phyloP scores from a whole-genome alignment of 2,113 vertebrate species.

The Macrotis lagotis region DNA sequence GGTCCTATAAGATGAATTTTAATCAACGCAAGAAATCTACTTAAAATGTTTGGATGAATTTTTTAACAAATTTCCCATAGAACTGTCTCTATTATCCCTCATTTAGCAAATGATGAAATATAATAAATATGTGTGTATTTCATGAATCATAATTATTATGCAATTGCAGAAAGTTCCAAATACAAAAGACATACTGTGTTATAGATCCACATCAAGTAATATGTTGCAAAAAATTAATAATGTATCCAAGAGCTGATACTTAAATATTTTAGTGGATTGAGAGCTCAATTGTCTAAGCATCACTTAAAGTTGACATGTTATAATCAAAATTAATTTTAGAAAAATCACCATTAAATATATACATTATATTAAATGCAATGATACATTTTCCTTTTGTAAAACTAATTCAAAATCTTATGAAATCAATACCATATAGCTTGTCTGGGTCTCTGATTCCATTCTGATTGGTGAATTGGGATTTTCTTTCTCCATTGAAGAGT shows the following conservation, averaged over 20 bases:
- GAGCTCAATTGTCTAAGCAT: not conserved
- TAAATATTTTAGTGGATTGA: not conserved
- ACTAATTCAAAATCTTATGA: not conserved
- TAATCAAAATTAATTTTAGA: not conserved
- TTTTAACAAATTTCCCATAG: not conserved
- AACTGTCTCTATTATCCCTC: not conserved
- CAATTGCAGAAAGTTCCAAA: not conserved
- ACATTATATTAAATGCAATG: not conserved
- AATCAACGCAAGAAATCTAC: no score
- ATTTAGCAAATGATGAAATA: not conserved
- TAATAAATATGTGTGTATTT: not conserved
- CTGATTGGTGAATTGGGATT: not conserved
- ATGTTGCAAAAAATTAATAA: not conserved
- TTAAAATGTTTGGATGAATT: no score
- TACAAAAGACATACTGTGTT: not conserved
- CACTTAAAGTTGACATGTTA: not conserved
- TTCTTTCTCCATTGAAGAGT: not conserved
- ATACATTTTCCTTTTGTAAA: not conserved
- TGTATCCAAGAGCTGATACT: not conserved
- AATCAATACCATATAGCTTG: not conserved
- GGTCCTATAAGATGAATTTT: no score
- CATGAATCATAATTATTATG: not conserved
- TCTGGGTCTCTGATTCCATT: not conserved
- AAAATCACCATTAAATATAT: not conserved
- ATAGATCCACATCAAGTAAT: not conserved